Evolutionary conservation across 1,140 invertebrate species (phyloP).

Genomic region (Ditylenchus dipsaci): DNA sequence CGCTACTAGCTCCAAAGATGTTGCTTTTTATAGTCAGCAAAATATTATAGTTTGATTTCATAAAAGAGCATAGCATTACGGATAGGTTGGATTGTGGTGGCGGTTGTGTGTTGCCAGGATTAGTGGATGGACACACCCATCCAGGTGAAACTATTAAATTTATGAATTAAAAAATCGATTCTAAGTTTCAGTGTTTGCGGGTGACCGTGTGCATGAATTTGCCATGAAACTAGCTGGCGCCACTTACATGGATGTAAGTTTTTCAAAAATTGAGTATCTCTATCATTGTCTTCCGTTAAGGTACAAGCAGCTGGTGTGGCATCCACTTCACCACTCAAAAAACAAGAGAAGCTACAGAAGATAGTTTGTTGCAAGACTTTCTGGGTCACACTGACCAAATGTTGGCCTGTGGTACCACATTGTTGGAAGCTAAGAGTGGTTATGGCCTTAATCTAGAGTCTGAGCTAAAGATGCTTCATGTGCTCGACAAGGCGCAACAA

Average conservation of each 20-base stretch:
- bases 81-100: constrained; percentile 33
- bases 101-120: constrained; percentile 59
- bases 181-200: constrained; percentile 63
- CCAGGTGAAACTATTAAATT: not conserved
- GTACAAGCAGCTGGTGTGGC: constrained; percentile 64
- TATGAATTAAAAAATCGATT: too few species aligned
- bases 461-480: constrained; percentile 66
- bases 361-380: constrained; percentile 61
- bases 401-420: constrained; percentile 63
- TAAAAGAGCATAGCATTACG: too few species aligned
- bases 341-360: constrained; percentile 63
- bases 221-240: constrained; percentile 63
- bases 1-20: too few species aligned
- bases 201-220: constrained; percentile 69
- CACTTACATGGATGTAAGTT: constrained; percentile 54
- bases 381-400: constrained; percentile 62
- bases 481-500: constrained; percentile 63
- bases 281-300: constrained; percentile 11
- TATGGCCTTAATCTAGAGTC: constrained; percentile 66
- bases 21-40: too few species aligned
- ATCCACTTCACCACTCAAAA: constrained; percentile 68
- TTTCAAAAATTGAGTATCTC: not conserved
- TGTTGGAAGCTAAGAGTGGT: constrained; percentile 68
- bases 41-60: too few species aligned
- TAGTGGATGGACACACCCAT: constrained; percentile 67